Evolutionary conservation across 2,113 vertebrate species (phyloP).

Genomic region (Crotalus tigris): DNA sequence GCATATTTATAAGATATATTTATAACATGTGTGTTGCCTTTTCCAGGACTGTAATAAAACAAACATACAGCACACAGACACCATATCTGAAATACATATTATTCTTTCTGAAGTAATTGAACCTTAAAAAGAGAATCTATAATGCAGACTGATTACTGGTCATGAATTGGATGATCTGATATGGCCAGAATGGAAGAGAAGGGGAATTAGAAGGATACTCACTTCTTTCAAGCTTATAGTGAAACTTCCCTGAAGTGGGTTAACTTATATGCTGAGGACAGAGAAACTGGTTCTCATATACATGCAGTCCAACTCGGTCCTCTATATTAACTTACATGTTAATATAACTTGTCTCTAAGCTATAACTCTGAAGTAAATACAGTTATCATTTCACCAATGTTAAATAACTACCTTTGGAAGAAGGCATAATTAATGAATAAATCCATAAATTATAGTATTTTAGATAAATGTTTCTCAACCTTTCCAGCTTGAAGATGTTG

Average conservation of each 20-base stretch:
- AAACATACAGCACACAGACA: rapidly evolving
- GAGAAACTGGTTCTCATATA: background rate
- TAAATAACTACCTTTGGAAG: background rate
- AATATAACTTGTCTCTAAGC: rapidly evolving
- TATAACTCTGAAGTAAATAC: background rate
- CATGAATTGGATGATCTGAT: background rate
- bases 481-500: background rate
- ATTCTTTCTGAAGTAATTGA: background rate
- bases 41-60: background rate
- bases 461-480: background rate
- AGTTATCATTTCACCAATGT: background rate
- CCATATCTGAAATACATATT: background rate
- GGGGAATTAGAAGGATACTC: background rate
- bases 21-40: rapidly evolving
- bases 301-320: background rate
- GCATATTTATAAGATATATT: background rate
- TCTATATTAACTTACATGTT: background rate
- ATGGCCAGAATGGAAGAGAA: background rate
- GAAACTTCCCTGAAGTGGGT: background rate
- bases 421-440: conserved; percentile 15
- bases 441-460: conserved; percentile 32
- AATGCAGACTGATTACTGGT: background rate
- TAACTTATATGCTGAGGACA: background rate
- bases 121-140: background rate
- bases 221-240: background rate